A percentile compares a stretch with the other conserved stretches of the same genome.
These are phyloP conservation scores for Thamnophis sirtalis DNA, from an alignment of 2,113 vertebrate genomes.

Conservation along the genomic window DNA sequence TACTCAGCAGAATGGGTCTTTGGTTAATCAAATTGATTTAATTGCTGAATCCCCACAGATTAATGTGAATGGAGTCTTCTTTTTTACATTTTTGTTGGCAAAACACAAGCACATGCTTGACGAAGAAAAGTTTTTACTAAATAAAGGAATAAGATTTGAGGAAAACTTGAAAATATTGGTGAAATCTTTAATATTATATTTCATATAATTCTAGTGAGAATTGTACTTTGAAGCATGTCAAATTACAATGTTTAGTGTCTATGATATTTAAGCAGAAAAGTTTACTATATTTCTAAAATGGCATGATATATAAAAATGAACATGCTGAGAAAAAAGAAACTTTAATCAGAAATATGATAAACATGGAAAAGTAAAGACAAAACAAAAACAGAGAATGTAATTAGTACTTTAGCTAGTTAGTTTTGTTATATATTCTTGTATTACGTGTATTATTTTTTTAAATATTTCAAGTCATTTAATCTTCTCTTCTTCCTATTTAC, in stretches of 20 bases:
- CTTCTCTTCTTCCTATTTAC: neutral
- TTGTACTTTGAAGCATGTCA: slow-evolving; percentile 44
- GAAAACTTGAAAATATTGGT: slow-evolving; percentile 39
- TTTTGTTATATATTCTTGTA: neutral
- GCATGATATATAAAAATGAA: neutral
- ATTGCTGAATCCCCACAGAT: slow-evolving; percentile 68
- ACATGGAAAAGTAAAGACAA: neutral
- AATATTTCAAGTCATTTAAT: neutral
- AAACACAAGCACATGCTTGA: slow-evolving; percentile 57
- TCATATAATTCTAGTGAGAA: slow-evolving; percentile 47
- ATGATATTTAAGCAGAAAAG: slow-evolving; percentile 31
- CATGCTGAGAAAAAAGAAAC: neutral
- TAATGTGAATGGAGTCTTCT: slow-evolving; percentile 65
- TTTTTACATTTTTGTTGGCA: slow-evolving; percentile 64
- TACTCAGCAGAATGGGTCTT: slow-evolving; percentile 70
- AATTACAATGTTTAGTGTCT: slow-evolving; percentile 24
- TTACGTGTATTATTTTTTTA: neutral
- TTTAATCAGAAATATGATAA: neutral
- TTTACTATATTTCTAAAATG: slow-evolving; percentile 38
- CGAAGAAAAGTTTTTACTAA: slow-evolving; percentile 47
- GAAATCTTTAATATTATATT: slow-evolving; percentile 47
- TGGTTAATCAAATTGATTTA: slow-evolving; percentile 73
- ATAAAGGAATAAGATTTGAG: slow-evolving; percentile 48
- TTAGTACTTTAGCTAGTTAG: neutral
- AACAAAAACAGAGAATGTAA: neutral